These are phyloP conservation scores for zebrafish (Danio rerio) DNA, from an alignment of 2,113 vertebrate genomes.

Conservation along the genomic window DNA sequence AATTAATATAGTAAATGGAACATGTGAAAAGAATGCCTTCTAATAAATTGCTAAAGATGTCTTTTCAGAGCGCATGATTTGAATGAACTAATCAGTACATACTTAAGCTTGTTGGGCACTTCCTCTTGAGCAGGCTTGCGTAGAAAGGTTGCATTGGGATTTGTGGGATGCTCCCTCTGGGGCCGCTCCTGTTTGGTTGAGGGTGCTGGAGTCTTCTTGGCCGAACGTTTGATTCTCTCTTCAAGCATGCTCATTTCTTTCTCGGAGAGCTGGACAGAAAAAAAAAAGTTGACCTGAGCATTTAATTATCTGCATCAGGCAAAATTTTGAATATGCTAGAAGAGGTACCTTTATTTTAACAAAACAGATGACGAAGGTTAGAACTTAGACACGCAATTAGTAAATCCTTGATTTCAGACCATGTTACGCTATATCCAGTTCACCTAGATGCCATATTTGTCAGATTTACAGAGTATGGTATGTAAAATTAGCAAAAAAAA, in stretches of 20 bases:
- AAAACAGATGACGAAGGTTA: too few relatives aligned
- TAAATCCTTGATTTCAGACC: too few relatives aligned
- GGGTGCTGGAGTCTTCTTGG: conserved; percentile 84
- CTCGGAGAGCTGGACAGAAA: conserved; percentile 86
- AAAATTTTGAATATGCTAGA: too few relatives aligned
- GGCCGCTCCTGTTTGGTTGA: conserved; percentile 83
- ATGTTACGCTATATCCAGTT: too few relatives aligned
- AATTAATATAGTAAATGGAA: too few relatives aligned
- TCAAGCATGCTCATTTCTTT: conserved; percentile 99
- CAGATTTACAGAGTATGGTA: too few relatives aligned
- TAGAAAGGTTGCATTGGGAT: conserved; percentile 81
- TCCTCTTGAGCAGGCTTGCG: conserved; percentile 89
- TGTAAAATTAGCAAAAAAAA: too few relatives aligned
- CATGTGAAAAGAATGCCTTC: too few relatives aligned
- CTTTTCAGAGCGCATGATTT: not conserved
- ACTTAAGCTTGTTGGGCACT: conserved; percentile 96
- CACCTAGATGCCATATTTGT: too few relatives aligned
- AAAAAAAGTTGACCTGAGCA: not conserved
- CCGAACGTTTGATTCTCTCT: conserved; percentile 95
- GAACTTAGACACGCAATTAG: too few relatives aligned
- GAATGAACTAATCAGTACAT: conserved; percentile 63
- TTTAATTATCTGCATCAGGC: too few relatives aligned
- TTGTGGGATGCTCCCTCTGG: conserved; percentile 79
- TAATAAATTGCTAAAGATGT: not conserved
- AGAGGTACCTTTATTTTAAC: too few relatives aligned